Evolutionary conservation across 1,140 invertebrate species (phyloP), one percentile per base, ranked within the genome.

Genomic region (Panulirus ornatus): DNA sequence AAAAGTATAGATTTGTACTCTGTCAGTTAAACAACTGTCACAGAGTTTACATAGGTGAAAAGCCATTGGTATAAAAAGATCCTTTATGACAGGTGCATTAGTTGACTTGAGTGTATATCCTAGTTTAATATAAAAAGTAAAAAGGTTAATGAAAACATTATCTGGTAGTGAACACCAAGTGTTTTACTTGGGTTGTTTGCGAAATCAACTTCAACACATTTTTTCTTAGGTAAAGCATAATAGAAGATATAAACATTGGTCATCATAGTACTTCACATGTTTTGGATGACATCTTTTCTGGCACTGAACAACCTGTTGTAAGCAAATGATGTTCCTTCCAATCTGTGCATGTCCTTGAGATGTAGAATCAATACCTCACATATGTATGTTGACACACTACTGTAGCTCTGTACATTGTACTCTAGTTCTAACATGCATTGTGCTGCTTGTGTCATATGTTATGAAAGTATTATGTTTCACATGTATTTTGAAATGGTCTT

Each of bases 351-450:
- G 58, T 66, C 27, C 22, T 66, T 5, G 30, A n/a, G 75, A 78
- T 78, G 75, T 78, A 78, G 40, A 78, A 9, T 78, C 19, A 47
- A 78, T 78, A 78, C 75, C 75, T 78, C 75, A 78, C 75, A 44
- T 78, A 78, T 27, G 75, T 44, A 78, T 78, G 75, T 78, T 78
- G 44, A 78, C 22, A 78, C 44, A 42, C 19, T 78, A 78, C 40
- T 78, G 19, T 19, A 78, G 75, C 44, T 47, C 27, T 66, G 58
- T 66, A 66, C 58, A 66, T 30, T 66, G n/a, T 66, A 6, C 58
- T 30, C 8, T 30, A 66, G 58, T 66, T 66, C 27, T 30, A 66
- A 66, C 58, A 47, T 78, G 27, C 75, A 44, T 27, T 78, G 75
- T 78, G 75, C 75, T 78, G 75, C 75, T 78, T 78, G 75, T 47